These are phyloP conservation scores for Zonitis immaculata DNA, from an alignment of 2,888 invertebrate genomes.

Conservation along the genomic window DNA sequence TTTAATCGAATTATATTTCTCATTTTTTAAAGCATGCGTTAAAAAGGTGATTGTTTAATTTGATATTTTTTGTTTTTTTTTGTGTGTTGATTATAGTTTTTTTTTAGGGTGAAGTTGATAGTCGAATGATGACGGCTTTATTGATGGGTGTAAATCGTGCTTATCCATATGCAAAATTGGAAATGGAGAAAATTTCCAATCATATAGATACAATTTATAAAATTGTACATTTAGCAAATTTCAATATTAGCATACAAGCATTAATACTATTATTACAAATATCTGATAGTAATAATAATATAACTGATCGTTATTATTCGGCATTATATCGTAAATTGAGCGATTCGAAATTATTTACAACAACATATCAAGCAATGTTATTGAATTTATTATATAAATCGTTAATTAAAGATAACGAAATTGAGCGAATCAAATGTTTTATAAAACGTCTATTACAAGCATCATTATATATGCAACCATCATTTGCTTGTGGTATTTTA, in stretches of 20 bases:
- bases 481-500: constrained; percentile 77
- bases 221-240: constrained; percentile 74
- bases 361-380: constrained; percentile 71
- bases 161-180: constrained; percentile 73
- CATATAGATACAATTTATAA: constrained; percentile 75
- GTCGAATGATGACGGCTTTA: constrained; percentile 77
- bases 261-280: constrained; percentile 60
- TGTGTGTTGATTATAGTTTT: no score
- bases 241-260: constrained; percentile 60
- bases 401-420: constrained; percentile 70
- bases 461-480: constrained; percentile 65
- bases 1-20: constrained; percentile 87
- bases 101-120: constrained; percentile 69
- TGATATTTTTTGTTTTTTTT: no score
- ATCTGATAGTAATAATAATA: constrained; percentile 51
- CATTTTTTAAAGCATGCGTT: constrained; percentile 89
- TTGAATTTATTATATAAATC: constrained; percentile 85
- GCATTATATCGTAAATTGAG: constrained; percentile 84
- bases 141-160: constrained; percentile 79
- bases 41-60: no score
- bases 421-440: constrained; percentile 72
- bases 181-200: constrained; percentile 54
- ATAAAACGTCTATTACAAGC: constrained; percentile 78
- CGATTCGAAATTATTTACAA: constrained; percentile 66
- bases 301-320: constrained; percentile 67